Percentiles rank a stretch among this genome's conserved stretches.
These are phyloP conservation scores for Temnopleurus reevesii DNA, from an alignment of 53 echinoderm and acorn worm genomes.

Conservation along the genomic window DNA sequence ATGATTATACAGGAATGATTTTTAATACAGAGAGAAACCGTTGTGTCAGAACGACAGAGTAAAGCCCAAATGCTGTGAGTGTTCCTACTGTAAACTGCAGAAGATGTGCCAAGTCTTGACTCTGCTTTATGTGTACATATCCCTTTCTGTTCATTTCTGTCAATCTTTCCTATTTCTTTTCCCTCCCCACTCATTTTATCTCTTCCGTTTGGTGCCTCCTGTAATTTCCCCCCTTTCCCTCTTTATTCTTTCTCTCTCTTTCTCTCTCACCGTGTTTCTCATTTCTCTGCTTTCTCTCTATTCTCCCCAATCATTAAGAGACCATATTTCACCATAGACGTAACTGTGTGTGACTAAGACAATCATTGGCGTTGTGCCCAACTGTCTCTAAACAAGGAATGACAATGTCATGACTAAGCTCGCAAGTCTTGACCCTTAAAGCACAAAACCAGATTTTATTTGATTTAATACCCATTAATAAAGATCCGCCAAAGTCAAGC, in stretches of 20 bases:
- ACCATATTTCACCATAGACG: not conserved
- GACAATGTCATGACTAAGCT: slow-evolving; percentile 25
- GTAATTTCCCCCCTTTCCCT: not conserved
- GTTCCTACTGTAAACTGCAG: not conserved
- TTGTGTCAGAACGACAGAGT: not conserved
- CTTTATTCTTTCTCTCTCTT: not conserved
- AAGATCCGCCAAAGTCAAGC: no score
- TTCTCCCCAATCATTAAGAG: not conserved
- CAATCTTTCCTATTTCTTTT: not conserved
- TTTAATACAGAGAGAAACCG: no score
- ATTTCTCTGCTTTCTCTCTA: not conserved
- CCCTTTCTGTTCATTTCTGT: not conserved
- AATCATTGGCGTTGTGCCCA: not conserved
- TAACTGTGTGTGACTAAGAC: not conserved
- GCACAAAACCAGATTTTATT: not conserved
- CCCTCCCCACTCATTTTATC: not conserved
- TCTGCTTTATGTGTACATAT: not conserved
- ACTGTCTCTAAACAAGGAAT: not conserved
- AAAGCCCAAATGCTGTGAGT: not conserved
- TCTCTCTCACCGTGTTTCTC: not conserved
- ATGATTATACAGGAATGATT: not conserved
- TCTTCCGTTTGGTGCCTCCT: not conserved
- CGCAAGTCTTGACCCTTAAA: not conserved
- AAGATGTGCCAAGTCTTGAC: not conserved
- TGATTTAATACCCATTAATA: no score